Evolutionary conservation across 2,113 vertebrate genomes (phyloP).

Genomic region (Nerophis lumbriciformis): DNA sequence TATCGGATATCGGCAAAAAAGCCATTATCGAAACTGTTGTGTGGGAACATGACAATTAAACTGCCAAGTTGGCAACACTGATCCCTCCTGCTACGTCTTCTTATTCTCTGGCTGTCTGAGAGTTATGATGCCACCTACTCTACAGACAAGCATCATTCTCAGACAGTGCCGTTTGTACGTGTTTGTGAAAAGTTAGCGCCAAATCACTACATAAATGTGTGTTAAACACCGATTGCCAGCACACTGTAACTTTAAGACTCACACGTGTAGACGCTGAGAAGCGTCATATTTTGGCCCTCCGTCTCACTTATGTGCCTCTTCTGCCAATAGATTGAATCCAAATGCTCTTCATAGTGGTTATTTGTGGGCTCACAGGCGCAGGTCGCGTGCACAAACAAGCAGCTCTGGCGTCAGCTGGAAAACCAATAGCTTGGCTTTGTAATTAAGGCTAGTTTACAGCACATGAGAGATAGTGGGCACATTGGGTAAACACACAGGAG

Average conservation of each 20-base stretch:
- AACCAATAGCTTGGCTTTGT: constrained; percentile 30
- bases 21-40: no score
- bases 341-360: constrained; percentile 19
- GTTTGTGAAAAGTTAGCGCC: no score
- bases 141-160: no score
- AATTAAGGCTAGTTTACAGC: constrained; percentile 41
- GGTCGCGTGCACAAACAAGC: constrained; percentile 33
- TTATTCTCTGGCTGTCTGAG: no score
- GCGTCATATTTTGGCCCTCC: background rate
- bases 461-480: constrained; percentile 2
- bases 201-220: no score
- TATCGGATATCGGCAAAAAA: no score
- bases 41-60: no score
- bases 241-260: background rate
- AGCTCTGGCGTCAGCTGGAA: constrained; percentile 30
- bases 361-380: constrained; percentile 9
- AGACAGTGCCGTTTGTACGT: no score
- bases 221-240: no score
- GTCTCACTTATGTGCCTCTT: constrained; percentile 12
- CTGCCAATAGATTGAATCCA: constrained; percentile 5
- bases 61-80: no score
- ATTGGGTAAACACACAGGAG: background rate
- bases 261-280: background rate
- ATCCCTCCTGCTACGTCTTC: no score
- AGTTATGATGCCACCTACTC: no score